These are phyloP conservation scores for Troilus luridus DNA, from an alignment of 2,888 invertebrate species.

Conservation along the genomic window DNA sequence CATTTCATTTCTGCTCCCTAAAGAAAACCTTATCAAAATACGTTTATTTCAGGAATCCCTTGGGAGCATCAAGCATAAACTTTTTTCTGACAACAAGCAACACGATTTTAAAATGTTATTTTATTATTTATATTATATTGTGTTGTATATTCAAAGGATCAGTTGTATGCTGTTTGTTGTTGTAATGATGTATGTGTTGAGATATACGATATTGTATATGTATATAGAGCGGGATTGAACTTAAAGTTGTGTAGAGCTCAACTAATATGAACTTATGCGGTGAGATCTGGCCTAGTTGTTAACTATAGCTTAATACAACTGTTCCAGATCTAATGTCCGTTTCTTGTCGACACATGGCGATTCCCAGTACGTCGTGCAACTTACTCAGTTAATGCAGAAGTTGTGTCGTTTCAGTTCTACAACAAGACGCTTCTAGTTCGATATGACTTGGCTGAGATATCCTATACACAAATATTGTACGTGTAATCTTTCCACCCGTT, in stretches of 20 bases:
- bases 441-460: not conserved
- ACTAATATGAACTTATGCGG: not conserved
- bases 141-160: not conserved
- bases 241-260: not conserved
- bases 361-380: slow-evolving; percentile 1
- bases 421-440: not conserved
- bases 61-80: not conserved
- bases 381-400: slow-evolving; percentile 4
- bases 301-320: not conserved
- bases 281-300: not conserved
- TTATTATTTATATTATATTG: no score
- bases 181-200: not conserved
- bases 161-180: not conserved
- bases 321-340: slow-evolving; percentile 29
- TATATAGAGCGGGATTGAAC: not conserved
- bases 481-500: not conserved
- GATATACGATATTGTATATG: no score
- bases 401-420: not conserved
- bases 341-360: not conserved
- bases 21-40: slow-evolving; percentile 25
- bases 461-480: not conserved
- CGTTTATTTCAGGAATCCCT: slow-evolving; percentile 13
- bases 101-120: not conserved
- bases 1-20: not conserved
- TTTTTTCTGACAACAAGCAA: not conserved